A percentile compares a stretch with the other conserved stretches of the same genome.
Evolutionary conservation across 2,797 vertebrate species (phyloP).

Genomic region (Trachops cirrhosus): DNA sequence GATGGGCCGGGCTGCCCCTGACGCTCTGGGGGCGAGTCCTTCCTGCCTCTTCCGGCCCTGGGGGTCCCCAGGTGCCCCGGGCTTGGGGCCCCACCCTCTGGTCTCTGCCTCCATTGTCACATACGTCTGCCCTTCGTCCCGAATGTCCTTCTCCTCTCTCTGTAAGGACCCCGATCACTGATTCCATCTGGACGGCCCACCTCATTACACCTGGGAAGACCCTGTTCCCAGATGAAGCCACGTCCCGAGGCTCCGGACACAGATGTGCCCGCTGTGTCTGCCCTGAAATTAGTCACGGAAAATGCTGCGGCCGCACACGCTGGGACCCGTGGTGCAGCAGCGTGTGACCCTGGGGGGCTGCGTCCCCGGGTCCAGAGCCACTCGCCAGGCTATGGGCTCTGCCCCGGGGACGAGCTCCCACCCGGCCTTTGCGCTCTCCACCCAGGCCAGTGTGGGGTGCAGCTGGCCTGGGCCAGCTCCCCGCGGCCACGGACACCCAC

Average conservation of each 20-base stretch:
- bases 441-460: accelerated
- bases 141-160: not conserved
- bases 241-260: not conserved
- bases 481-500: not conserved
- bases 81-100: not conserved
- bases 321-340: accelerated
- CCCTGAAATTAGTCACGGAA: accelerated
- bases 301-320: accelerated
- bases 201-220: not conserved
- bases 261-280: accelerated
- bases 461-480: not conserved
- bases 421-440: accelerated
- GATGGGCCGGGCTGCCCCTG: not conserved
- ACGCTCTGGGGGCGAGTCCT: no score
- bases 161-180: not conserved
- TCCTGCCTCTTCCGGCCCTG: not conserved
- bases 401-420: accelerated
- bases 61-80: accelerated
- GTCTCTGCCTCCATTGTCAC: not conserved
- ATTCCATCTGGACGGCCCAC: not conserved
- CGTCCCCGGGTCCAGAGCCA: accelerated
- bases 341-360: accelerated
- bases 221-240: not conserved
- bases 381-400: not conserved
- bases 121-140: accelerated